phyloP scores from a whole-genome alignment of 2,797 vertebrate genomes.

The Microctenopoma lineatum region DNA sequence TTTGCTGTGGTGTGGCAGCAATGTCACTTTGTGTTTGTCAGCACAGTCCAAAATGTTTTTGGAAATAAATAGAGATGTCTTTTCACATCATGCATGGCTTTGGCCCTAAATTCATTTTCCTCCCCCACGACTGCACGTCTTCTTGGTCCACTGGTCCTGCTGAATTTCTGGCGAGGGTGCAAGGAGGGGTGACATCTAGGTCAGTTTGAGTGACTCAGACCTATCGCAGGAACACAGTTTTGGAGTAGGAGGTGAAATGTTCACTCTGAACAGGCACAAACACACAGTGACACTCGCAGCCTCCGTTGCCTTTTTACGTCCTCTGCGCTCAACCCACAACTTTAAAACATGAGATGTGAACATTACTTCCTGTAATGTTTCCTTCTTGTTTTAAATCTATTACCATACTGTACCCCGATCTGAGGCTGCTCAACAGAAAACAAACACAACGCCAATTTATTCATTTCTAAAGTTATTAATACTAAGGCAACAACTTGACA shows the following conservation, averaged over 20 bases:
- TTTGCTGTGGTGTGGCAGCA: slow-evolving; percentile 45
- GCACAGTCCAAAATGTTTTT: slow-evolving; percentile 57
- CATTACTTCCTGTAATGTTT: slow-evolving; percentile 15
- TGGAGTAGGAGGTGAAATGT: slow-evolving; percentile 60
- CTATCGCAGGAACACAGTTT: slow-evolving; percentile 56
- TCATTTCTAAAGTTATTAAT: slow-evolving; percentile 37
- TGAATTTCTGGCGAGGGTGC: slow-evolving; percentile 46
- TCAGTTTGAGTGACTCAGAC: slow-evolving; percentile 72
- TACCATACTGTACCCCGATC: slow-evolving; percentile 19
- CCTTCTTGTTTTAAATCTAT: slow-evolving; percentile 29
- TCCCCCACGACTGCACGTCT: slow-evolving; percentile 17
- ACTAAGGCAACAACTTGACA: slow-evolving; percentile 29
- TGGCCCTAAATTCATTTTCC: slow-evolving; percentile 48
- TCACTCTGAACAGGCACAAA: slow-evolving; percentile 20
- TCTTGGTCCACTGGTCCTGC: slow-evolving; percentile 56
- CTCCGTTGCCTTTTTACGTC: background rate
- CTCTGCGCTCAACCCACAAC: slow-evolving; percentile 7
- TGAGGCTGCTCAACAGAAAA: slow-evolving; percentile 26
- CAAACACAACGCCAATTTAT: slow-evolving; percentile 26
- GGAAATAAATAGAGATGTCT: slow-evolving; percentile 74
- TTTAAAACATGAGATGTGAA: slow-evolving; percentile 23
- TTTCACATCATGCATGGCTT: slow-evolving; percentile 65
- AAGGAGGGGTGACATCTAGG: slow-evolving; percentile 69
- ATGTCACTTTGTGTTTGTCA: slow-evolving; percentile 71
- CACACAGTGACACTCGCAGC: slow-evolving; percentile 1